Evolutionary conservation across 1,140 invertebrate genomes (phyloP), one percentile per base, ranked within the genome.

Genomic region (Nilaparvata lugens): DNA sequence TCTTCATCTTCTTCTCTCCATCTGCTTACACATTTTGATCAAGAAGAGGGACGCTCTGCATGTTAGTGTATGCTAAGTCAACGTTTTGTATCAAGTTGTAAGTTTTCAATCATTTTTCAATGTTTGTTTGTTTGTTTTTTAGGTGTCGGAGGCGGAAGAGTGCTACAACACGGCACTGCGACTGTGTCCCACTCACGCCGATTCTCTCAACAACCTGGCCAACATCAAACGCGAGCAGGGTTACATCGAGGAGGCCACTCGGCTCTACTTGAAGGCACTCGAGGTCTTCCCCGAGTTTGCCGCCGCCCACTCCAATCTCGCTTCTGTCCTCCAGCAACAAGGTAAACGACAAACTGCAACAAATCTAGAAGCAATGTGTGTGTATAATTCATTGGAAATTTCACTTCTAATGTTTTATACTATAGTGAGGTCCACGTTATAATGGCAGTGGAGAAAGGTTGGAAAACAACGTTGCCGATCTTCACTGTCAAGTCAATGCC

Each of bases 261-360:
- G 85, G 35, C 78, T 99, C 0, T 99, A 99, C 75, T 74, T 95
- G 28, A 98, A 96, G 72, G 86, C 81, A 58, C 73, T 89, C 43
- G 89, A 96, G 76, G 93, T 98, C 7, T 98, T 97, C 74, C 97
- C 97, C 3, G 95, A 99, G 77, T 99, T 99, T 78, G 97, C 97
- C 4, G 97, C 97, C 5, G 96, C 97, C 21, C 97, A 99, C 73
- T 97, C 93, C 63, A 99, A 99, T 78, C 78, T 99, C 21, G 97
- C 96, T 13, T 98, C 95, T 4, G 94, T 99, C 45, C 79, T 99
- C 48, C 97, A 99, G 75, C 95, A 98, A 72, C 97, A 99, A 81
- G 97, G 83, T 35, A 14, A 35, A 53, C 42, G 14, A 19, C 42
- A n/a, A n/a, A n/a, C n/a, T n/a, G n/a, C n/a, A n/a, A n/a, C n/a